Evolutionary conservation across 1,140 invertebrate genomes (phyloP).

Genomic region (Pissodes strobi): DNA sequence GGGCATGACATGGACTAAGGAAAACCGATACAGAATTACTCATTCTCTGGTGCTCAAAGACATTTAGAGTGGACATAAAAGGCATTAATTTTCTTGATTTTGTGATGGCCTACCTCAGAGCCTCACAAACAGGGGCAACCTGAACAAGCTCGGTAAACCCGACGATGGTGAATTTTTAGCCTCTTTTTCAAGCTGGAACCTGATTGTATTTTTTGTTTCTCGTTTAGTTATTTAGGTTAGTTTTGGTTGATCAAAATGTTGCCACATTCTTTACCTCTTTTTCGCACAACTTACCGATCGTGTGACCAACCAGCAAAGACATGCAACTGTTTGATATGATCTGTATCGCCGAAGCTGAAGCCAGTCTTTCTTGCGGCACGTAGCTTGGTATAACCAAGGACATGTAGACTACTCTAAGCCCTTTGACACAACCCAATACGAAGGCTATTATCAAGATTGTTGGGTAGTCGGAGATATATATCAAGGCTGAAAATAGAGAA

Average conservation of each 20-base stretch:
- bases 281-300: slow-evolving; percentile 41
- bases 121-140: no score
- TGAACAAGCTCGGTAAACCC: no score
- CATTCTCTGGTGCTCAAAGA: no score
- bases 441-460: slow-evolving; percentile 55
- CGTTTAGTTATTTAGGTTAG: not conserved
- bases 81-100: no score
- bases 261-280: not conserved
- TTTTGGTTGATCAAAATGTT: not conserved
- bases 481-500: slow-evolving; percentile 15
- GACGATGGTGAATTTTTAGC: no score
- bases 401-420: slow-evolving; percentile 69
- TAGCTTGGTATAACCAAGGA: slow-evolving; percentile 67
- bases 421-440: slow-evolving; percentile 67
- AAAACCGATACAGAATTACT: no score
- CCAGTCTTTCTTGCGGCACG: slow-evolving; percentile 66
- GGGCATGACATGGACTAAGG: no score
- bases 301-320: slow-evolving; percentile 43
- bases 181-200: no score
- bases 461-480: slow-evolving; percentile 15
- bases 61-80: no score
- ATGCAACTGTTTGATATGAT: slow-evolving; percentile 61
- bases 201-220: no score
- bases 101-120: no score
- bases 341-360: slow-evolving; percentile 66